Conservation (phyloP, 2,113 vertebrate species). For the Pseudorectes ferrugineus region DNA sequence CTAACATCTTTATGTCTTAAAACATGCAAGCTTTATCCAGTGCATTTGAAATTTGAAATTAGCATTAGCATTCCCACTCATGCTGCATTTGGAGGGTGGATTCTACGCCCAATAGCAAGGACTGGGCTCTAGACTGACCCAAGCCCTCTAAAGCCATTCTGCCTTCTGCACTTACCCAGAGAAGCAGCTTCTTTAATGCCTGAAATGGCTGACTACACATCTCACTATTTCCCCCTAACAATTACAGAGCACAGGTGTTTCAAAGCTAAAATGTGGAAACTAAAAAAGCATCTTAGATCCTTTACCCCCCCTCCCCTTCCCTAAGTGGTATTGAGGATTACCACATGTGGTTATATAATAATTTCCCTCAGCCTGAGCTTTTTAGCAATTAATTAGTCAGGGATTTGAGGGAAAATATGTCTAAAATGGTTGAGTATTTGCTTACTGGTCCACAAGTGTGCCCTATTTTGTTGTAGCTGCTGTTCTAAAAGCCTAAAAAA, state of each 20-base stretch:
- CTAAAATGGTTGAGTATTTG: background rate
- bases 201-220: background rate
- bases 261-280: background rate
- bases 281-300: background rate
- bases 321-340: background rate
- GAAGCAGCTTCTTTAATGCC: background rate
- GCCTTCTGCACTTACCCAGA: background rate
- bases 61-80: accelerated
- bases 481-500: background rate
- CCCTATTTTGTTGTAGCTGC: background rate
- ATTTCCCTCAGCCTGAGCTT: conserved; percentile 1
- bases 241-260: background rate
- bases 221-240: background rate
- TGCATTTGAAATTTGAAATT: background rate
- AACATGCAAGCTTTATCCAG: background rate
- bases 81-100: background rate
- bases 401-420: background rate
- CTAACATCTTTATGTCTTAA: background rate
- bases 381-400: conserved; percentile 53
- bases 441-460: background rate
- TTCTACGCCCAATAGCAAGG: background rate
- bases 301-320: background rate
- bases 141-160: background rate
- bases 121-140: background rate
- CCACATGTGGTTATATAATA: background rate